phyloP scores from a whole-genome alignment of 2,888 invertebrate species.

The Rhagophthalmus giganteus region DNA sequence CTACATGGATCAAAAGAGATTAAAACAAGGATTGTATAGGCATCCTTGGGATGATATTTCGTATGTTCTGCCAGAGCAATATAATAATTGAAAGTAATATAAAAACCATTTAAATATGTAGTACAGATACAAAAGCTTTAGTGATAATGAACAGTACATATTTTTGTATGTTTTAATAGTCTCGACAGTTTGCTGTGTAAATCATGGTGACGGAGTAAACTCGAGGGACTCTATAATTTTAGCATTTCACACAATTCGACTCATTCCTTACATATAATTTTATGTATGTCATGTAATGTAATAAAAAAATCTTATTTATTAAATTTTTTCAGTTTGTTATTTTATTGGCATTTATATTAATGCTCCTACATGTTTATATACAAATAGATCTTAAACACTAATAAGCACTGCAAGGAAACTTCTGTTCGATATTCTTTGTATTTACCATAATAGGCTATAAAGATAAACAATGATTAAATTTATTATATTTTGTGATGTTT shows the following conservation, averaged over 20 bases:
- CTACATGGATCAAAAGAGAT: conserved; percentile 96
- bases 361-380: too few relatives aligned
- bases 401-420: too few relatives aligned
- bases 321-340: neutral
- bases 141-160: neutral
- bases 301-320: neutral
- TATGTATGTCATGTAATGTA: neutral
- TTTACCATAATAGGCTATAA: conserved; percentile 2
- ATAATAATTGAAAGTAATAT: conserved; percentile 49
- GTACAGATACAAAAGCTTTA: neutral
- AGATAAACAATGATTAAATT: too few relatives aligned
- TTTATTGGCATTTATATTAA: too few relatives aligned
- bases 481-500: too few relatives aligned
- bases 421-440: too few relatives aligned
- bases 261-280: neutral
- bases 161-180: neutral
- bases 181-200: neutral
- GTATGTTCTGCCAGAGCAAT: conserved; percentile 78
- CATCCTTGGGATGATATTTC: conserved; percentile 99
- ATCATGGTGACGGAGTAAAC: neutral
- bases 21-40: conserved; percentile 98
- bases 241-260: neutral
- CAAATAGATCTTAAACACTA: too few relatives aligned
- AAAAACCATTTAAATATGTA: neutral
- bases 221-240: neutral